Evolutionary conservation across 2,797 vertebrate species (phyloP).

Genomic region (Sebastolobus altivelis): DNA sequence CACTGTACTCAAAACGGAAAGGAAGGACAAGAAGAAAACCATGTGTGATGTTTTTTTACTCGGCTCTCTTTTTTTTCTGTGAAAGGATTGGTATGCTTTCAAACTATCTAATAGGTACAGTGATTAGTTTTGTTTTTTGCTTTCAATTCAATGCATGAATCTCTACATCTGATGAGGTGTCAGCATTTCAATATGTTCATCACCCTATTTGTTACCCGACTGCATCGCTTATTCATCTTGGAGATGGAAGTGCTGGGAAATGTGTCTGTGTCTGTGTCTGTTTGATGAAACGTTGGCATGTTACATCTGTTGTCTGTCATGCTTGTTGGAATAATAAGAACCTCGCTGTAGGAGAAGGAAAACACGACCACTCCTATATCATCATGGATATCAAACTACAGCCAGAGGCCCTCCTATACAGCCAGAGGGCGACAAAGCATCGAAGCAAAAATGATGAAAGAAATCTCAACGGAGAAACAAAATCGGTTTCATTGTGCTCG

Average conservation of each 20-base stretch:
- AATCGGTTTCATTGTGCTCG: neutral
- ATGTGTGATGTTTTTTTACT: neutral
- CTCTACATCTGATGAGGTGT: slow-evolving; percentile 11
- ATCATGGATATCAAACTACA: slow-evolving; percentile 22
- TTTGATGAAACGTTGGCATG: slow-evolving; percentile 44
- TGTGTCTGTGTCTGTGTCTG: slow-evolving; percentile 5
- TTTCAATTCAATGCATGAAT: slow-evolving; percentile 6
- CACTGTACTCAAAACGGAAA: neutral
- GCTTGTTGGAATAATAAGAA: slow-evolving; percentile 50
- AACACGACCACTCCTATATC: slow-evolving; percentile 19
- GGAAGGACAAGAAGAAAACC: neutral
- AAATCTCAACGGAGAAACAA: slow-evolving; percentile 14
- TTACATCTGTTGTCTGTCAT: slow-evolving; percentile 57
- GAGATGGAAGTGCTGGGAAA: slow-evolving; percentile 14
- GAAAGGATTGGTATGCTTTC: neutral
- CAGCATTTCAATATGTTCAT: slow-evolving; percentile 40
- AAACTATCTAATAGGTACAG: neutral
- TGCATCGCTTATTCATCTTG: slow-evolving; percentile 4
- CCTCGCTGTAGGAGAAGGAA: neutral
- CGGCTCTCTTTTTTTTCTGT: neutral
- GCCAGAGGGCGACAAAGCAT: slow-evolving; percentile 28
- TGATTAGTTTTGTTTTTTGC: slow-evolving; percentile 1
- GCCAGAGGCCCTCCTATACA: slow-evolving; percentile 18
- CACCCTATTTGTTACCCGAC: slow-evolving; percentile 12
- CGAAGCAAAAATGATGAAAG: slow-evolving; percentile 35